These are phyloP conservation scores for Alfaro cultratus DNA, from an alignment of 2,797 vertebrate species.

Conservation along the genomic window DNA sequence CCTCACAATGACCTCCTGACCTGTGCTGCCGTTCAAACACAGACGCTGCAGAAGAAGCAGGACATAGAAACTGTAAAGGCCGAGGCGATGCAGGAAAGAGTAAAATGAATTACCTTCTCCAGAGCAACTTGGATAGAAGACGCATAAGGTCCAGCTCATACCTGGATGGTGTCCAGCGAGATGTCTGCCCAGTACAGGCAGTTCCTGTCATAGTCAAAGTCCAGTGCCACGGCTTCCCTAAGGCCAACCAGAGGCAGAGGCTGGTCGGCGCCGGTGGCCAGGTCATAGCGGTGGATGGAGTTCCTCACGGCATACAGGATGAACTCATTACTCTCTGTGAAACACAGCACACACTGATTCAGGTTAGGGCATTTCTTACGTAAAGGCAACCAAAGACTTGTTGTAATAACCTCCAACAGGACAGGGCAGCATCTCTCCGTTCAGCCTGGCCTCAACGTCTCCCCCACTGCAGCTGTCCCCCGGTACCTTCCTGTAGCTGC, in stretches of 20 bases:
- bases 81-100: background rate
- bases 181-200: slow-evolving; percentile 99
- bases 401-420: slow-evolving; percentile 87
- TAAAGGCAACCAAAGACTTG: too few species aligned
- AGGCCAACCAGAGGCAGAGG: slow-evolving; percentile 89
- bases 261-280: slow-evolving; percentile 90
- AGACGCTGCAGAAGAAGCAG: slow-evolving; percentile 77
- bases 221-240: slow-evolving; percentile 91
- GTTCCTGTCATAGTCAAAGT: slow-evolving; percentile 96
- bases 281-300: slow-evolving; percentile 94
- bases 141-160: slow-evolving; percentile 45
- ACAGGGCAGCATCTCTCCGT: slow-evolving; percentile 94
- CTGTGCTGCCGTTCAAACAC: slow-evolving; percentile 93
- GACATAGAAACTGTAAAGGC: background rate
- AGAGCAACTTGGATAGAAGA: background rate
- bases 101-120: background rate
- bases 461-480: slow-evolving; percentile 95
- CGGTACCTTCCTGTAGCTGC: slow-evolving; percentile 94
- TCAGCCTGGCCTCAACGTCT: slow-evolving; percentile 90
- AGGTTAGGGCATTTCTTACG: too few species aligned
- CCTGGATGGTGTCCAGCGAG: slow-evolving; percentile 94
- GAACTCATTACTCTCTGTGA: slow-evolving; percentile 97
- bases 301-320: slow-evolving; percentile 93
- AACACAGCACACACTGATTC: background rate
- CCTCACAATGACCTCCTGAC: slow-evolving; percentile 92